Base-by-base conservation (phyloP, 2,113 vertebrate genomes). In the Lichenostomus cassidix region DNA sequence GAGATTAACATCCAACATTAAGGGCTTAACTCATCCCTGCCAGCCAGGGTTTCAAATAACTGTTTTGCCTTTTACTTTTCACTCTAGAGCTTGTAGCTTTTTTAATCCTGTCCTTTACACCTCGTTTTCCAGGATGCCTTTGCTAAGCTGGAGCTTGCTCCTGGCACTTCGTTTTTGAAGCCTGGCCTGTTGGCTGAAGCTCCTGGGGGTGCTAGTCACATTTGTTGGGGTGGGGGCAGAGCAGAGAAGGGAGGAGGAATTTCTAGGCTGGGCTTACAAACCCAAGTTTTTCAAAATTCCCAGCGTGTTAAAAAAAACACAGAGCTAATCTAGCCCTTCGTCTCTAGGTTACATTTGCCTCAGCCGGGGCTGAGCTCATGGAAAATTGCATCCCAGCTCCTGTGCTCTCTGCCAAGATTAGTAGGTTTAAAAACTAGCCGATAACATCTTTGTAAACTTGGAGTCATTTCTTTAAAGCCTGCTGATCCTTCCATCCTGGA, bases 361-460 rank as follows among this genome's bases (percentile, higher is more conserved):
- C 87, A 69, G 89, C 87, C 44, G 74, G 14, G 75, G 67, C 93
- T 96, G 94, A 96, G 94, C 93, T 96, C 93, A 96, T 97, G 96
- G 96, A 95, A 97, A 97, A 96, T 91, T 23, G 84, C 93, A 73
- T 94, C 92, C 87, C 47, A 87, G 86, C 95, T 92, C 76, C 91
- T 55, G 73, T 10, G 42, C 85, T 95, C 91, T 1, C 29, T 93
- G 96, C 96, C 96, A 97, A 96, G 94, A 89, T 89, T 75, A 68
- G 91, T 67, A 87, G 86, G 89, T 94, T 93, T 92, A 41, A 91
- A 87, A 96, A 92, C 74, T 64, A 95, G 73, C 93, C 1, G 93
- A 97, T 97, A 97, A 95, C 87, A 92, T 95, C 95, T 96, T 76
- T 87, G 78, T 94, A 87, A 95, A 92, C 91, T 87, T 84, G 87